Percentiles rank a stretch among this genome's conserved stretches.
phyloP scores from a whole-genome alignment of 2,888 invertebrate genomes.

The Dolichomitus sp. region DNA sequence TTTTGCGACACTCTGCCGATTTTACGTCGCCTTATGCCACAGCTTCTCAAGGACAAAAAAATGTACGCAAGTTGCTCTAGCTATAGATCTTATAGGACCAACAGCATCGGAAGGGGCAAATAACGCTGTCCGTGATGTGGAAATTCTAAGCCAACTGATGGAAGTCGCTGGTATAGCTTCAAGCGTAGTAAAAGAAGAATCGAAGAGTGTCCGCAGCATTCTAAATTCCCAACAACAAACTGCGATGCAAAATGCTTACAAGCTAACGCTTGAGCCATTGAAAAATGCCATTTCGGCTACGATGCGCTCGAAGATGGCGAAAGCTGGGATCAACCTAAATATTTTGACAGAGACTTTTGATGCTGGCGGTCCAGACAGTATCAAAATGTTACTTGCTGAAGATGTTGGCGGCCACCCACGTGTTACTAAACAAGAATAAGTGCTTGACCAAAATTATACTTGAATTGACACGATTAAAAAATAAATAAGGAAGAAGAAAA shows the following conservation, averaged over 20 bases:
- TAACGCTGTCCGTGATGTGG: constrained; percentile 10
- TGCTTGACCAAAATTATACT: too few relatives aligned
- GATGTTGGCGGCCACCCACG: constrained; percentile 32
- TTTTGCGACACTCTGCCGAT: constrained; percentile 12
- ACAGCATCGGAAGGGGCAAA: not conserved
- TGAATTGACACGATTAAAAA: too few relatives aligned
- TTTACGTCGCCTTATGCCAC: constrained; percentile 7
- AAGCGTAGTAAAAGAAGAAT: not conserved
- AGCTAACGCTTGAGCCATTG: not conserved
- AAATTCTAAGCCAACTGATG: not conserved
- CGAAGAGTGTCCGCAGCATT: not conserved
- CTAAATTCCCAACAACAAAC: not conserved
- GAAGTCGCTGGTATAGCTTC: not conserved
- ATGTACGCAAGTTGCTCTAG: constrained; percentile 3
- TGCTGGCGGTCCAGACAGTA: constrained; percentile 25
- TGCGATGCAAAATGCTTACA: not conserved
- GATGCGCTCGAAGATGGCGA: constrained; percentile 46
- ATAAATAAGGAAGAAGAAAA: constrained; percentile 1
- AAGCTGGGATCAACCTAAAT: constrained; percentile 19
- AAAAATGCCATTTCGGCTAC: constrained; percentile 11
- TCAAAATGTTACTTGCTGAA: constrained; percentile 27
- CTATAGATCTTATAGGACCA: not conserved
- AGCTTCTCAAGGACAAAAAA: constrained; percentile 3
- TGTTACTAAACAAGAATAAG: constrained; percentile 40
- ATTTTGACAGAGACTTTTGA: constrained; percentile 1